These are phyloP conservation scores for Phoeniculus purpureus DNA, from an alignment of 2,797 vertebrate genomes.

Conservation along the genomic window DNA sequence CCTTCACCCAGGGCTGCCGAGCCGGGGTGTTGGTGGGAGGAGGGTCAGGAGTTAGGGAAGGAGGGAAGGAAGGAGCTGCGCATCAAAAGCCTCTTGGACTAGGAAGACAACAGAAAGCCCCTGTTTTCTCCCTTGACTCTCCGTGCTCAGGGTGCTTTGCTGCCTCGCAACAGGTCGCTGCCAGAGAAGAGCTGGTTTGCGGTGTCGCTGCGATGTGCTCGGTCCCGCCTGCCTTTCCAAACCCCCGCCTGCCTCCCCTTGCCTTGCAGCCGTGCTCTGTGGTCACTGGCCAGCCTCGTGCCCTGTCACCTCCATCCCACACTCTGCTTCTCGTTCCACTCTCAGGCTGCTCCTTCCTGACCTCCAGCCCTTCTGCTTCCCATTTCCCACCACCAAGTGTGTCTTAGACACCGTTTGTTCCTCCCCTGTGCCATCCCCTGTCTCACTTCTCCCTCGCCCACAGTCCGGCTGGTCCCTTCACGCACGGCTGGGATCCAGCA, in stretches of 20 bases:
- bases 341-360: not conserved
- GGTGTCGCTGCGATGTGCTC: not conserved
- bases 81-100: not conserved
- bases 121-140: not conserved
- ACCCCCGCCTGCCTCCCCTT: fast-evolving
- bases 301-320: fast-evolving
- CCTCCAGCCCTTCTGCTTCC: not conserved
- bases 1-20: not conserved
- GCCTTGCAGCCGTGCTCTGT: not conserved
- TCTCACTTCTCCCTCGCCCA: not conserved
- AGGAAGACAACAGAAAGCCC: not conserved
- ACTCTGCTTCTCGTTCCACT: not conserved
- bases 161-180: not conserved
- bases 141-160: not conserved
- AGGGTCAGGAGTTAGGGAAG: not conserved
- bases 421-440: not conserved
- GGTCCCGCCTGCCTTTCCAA: not conserved
- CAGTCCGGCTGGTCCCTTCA: not conserved
- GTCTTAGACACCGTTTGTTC: not conserved
- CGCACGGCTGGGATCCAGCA: not conserved
- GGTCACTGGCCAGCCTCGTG: not conserved
- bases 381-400: not conserved
- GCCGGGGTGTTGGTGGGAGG: not conserved
- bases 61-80: not conserved
- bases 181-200: not conserved